Percentiles rank a stretch among this genome's conserved stretches.
These are phyloP conservation scores for Lepidurus arcticus DNA, from an alignment of 1,140 invertebrate species.

Conservation along the genomic window DNA sequence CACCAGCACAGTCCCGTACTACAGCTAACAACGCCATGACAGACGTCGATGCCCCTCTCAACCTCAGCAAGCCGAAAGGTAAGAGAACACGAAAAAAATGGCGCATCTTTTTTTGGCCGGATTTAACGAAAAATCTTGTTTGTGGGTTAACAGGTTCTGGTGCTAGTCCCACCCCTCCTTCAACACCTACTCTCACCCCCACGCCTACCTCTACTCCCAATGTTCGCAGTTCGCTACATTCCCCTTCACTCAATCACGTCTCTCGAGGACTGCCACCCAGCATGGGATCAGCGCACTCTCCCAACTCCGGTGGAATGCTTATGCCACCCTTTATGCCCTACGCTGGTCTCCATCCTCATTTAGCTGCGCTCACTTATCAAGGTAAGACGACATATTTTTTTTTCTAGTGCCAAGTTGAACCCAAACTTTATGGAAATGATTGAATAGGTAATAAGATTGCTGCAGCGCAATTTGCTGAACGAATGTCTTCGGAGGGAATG, in stretches of 20 bases:
- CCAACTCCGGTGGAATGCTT: constrained; percentile 37
- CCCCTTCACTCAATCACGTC: neutral
- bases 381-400: neutral
- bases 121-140: neutral
- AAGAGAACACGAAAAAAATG: neutral
- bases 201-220: constrained; percentile 23
- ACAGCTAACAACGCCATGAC: neutral
- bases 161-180: constrained; percentile 38
- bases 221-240: constrained; percentile 15
- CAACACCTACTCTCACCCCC: constrained; percentile 37
- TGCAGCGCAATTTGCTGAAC: neutral
- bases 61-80: constrained; percentile 78
- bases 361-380: constrained; percentile 44
- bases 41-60: constrained; percentile 74
- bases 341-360: constrained; percentile 53
- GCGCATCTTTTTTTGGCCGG: neutral
- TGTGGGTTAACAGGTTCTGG: constrained; percentile 31
- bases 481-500: neutral
- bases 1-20: neutral
- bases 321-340: constrained; percentile 57
- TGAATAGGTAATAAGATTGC: neutral
- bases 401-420: neutral
- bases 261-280: neutral
- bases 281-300: constrained; percentile 3
- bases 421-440: neutral